Base-by-base conservation (phyloP, 2,888 invertebrate genomes). In the Pseudococcus longispinus region DNA sequence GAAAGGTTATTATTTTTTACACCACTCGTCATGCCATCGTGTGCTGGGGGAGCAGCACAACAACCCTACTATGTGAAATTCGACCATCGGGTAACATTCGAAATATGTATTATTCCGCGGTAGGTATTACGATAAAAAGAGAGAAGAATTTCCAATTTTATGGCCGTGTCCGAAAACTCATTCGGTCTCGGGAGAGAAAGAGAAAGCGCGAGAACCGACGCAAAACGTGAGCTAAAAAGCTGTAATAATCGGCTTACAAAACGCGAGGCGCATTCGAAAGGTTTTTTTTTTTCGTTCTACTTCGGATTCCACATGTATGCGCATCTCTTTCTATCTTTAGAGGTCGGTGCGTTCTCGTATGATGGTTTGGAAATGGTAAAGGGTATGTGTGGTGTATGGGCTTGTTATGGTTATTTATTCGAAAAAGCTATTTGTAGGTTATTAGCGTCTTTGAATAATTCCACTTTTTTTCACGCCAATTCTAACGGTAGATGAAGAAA, bases 111-210 rank as follows among this genome's bases (percentile, higher is more conserved):
- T 65, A 65, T 65, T 23, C 11, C 8, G 20, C 23, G 23, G 23
- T 8, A 26, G 23, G 23, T 8, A 26, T 11, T 65, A 26, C 9
- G 65, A 26, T 23, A 65, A 65, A 65, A 65, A 65, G 26, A 20
- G 5, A 23, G 23, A 26, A 26, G 15, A 65, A 65, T 26, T 65
- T 65, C 65, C 65, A 65, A 65, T 65, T 65, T 65, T 65, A 65
- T 65, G 65, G 65, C 20, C 65, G 65, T 65, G 65, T 65, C 65
- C 65, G 65, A 65, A 65, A 65, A 26, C 65, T 65, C 26, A 26
- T 26, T 65, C 26, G 23, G 26, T 65, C 51, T 51, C 51, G 5
- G 5, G 51, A 51, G 51, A 51, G 51, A 18, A 15, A 46, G 44
- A 13, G 44, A 46, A 46, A 46, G 37, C 44, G 44, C 37, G 37